Evolutionary conservation across 1,140 invertebrate species (phyloP).

Genomic region (Cydia splendana): DNA sequence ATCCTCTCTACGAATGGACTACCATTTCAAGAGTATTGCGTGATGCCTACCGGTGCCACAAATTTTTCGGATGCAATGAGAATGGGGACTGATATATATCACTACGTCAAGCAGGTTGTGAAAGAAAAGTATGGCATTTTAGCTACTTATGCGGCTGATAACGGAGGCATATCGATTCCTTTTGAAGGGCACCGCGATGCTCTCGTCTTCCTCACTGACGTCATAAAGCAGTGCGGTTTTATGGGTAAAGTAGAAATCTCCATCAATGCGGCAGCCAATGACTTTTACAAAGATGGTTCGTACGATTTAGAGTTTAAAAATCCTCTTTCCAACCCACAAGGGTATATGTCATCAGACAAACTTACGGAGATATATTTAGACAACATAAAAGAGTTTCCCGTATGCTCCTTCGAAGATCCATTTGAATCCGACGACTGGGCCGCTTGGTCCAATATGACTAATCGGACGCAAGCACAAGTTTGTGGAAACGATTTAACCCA

Average conservation of each 20-base stretch:
- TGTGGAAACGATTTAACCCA: constrained; percentile 96
- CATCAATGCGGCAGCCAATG: constrained; percentile 98
- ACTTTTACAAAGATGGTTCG: constrained; percentile 90
- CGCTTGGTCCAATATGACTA: constrained; percentile 91
- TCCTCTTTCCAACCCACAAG: constrained; percentile 89
- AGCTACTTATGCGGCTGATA: constrained; percentile 97
- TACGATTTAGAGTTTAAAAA: constrained; percentile 99
- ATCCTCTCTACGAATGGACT: constrained; percentile 97
- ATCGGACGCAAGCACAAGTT: constrained; percentile 88
- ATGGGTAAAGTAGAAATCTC: constrained; percentile 94
- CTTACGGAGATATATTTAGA: constrained; percentile 92
- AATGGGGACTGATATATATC: constrained; percentile 97
- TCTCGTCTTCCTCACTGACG: constrained; percentile 91
- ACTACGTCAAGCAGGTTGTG: constrained; percentile 95
- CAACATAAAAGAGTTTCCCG: constrained; percentile 95
- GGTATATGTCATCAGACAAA: constrained; percentile 88
- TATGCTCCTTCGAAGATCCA: constrained; percentile 98
- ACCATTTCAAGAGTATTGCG: constrained; percentile 99
- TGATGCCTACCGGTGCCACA: constrained; percentile 91
- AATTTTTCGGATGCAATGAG: constrained; percentile 97
- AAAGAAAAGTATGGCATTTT: constrained; percentile 93
- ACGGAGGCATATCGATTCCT: constrained; percentile 98
- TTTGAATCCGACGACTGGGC: constrained; percentile 98
- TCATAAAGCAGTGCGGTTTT: constrained; percentile 96
- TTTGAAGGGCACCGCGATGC: constrained; percentile 96